A percentile compares a stretch with the other conserved stretches of the same genome.
These are phyloP conservation scores for Tolmerus cingulatus DNA, from an alignment of 2,888 invertebrate genomes.

Conservation along the genomic window DNA sequence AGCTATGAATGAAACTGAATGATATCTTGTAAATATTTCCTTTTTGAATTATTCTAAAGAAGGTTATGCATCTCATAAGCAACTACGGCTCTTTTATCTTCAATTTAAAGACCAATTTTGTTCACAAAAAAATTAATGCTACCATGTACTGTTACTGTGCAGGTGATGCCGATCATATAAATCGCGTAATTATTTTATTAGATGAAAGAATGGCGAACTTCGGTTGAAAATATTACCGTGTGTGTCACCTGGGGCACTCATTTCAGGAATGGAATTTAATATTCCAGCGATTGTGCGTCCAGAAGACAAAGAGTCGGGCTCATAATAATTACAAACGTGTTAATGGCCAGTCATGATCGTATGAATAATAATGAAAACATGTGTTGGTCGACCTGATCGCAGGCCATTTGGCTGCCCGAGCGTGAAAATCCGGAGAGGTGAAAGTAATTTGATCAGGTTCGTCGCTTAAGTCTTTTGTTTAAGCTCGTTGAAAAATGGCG, in stretches of 20 bases:
- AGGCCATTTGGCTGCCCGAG: neutral
- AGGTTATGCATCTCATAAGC: neutral
- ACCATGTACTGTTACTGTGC: neutral
- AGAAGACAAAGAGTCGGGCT: neutral
- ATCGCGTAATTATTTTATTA: neutral
- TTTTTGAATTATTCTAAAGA: neutral
- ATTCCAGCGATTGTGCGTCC: neutral
- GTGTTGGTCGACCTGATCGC: neutral
- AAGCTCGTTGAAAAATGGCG: neutral
- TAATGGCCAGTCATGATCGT: neutral
- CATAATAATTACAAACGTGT: slow-evolving; percentile 1
- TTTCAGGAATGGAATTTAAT: neutral
- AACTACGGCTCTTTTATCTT: neutral
- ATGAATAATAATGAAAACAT: slow-evolving; percentile 6
- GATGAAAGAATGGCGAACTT: neutral
- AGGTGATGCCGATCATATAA: neutral
- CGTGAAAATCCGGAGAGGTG: neutral
- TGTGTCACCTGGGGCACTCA: neutral
- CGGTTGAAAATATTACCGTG: neutral
- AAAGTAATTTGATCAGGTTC: slow-evolving; percentile 15
- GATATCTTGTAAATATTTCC: no score
- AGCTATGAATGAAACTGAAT: no score
- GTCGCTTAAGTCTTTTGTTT: slow-evolving; percentile 36
- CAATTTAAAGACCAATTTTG: neutral
- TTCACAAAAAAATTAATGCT: neutral